phyloP scores from a whole-genome alignment of 2,113 vertebrate genomes.

The Tringa solitaria region DNA sequence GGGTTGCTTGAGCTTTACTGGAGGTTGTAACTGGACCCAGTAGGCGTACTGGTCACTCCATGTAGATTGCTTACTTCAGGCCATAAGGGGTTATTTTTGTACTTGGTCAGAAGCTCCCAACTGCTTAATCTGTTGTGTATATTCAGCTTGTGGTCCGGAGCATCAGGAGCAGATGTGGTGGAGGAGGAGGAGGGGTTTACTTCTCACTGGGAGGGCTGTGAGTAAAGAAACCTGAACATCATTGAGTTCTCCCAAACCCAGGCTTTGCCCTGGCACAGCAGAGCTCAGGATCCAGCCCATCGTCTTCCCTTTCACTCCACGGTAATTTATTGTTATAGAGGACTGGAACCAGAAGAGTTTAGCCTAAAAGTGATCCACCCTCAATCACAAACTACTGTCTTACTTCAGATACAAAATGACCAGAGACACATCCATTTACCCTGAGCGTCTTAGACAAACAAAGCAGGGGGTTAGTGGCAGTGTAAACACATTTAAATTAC shows the following conservation, averaged over 20 bases:
- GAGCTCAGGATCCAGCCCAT: background rate
- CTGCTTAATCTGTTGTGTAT: background rate
- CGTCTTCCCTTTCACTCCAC: background rate
- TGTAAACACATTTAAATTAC: background rate
- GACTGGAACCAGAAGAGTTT: background rate
- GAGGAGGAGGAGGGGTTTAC: background rate
- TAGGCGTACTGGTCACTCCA: background rate
- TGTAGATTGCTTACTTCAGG: background rate
- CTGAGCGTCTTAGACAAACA: background rate
- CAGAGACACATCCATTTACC: background rate
- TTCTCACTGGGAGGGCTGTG: background rate
- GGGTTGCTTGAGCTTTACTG: background rate
- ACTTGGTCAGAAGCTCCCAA: background rate
- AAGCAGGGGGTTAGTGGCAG: background rate
- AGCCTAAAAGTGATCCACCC: background rate
- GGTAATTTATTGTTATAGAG: background rate
- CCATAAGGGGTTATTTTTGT: background rate
- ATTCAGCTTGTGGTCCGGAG: background rate
- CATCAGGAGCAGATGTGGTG: background rate
- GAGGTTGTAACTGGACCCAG: background rate
- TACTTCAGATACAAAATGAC: background rate
- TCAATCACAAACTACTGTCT: background rate
- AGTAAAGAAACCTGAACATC: background rate
- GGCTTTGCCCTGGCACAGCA: background rate
- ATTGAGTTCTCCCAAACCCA: background rate